Evolutionary conservation across 2,888 invertebrate species (phyloP).

Genomic region (Erpobdella octoculata): DNA sequence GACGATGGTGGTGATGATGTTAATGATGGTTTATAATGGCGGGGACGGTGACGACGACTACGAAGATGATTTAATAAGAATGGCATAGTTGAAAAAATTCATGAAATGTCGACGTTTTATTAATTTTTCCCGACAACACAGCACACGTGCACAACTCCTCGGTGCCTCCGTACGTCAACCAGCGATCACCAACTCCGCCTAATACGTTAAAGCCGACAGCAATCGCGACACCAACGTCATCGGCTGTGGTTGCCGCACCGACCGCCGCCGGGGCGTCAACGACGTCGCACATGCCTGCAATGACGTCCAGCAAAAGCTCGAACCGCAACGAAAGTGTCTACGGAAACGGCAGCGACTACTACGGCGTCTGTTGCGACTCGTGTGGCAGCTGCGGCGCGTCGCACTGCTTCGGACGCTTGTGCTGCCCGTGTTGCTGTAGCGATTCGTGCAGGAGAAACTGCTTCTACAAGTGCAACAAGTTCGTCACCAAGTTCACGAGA

Average conservation of each 20-base stretch:
- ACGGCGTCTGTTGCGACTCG: too few relatives aligned
- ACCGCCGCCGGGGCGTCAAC: too few relatives aligned
- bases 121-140: too few relatives aligned
- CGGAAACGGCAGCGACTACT: neutral
- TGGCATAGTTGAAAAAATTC: too few relatives aligned
- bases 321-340: neutral
- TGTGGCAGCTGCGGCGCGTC: too few relatives aligned
- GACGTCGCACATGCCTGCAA: too few relatives aligned
- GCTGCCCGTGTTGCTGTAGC: conserved; percentile 23
- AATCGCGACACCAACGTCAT: conserved; percentile 6
- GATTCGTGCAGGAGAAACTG: conserved; percentile 24
- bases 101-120: too few relatives aligned
- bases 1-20: too few relatives aligned
- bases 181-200: neutral
- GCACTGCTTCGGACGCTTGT: conserved; percentile 24
- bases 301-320: neutral
- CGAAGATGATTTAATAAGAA: too few relatives aligned
- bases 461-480: conserved; percentile 8
- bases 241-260: neutral
- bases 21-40: too few relatives aligned
- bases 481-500: conserved; percentile 26
- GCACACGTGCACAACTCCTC: conserved; percentile 3
- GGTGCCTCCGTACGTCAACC: neutral
- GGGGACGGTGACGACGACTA: too few relatives aligned
- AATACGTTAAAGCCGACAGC: neutral